Evolutionary conservation across 2,888 invertebrate genomes (phyloP), one percentile per base, ranked within the genome.

Genomic region (Dioctria rufipes): DNA sequence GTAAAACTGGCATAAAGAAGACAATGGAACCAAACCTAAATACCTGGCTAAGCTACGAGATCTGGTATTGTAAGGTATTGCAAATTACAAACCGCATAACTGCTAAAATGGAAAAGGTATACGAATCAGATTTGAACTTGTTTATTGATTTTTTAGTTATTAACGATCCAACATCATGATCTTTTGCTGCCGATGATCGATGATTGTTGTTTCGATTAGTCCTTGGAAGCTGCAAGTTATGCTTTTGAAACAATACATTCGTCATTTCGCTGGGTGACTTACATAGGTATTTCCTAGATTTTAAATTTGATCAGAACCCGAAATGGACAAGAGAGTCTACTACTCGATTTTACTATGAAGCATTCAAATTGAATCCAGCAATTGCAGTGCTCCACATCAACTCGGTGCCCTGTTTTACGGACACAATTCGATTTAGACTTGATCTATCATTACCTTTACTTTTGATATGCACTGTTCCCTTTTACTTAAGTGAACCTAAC

Each of bases 301-400:
- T 89, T 82, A 88, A 88, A 83, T 87, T 89, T 78, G 88, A 88
- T 9, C 86, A 86, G n/a, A 86, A 86, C 75, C 61, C 51, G 42
- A 75, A 77, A 58, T 86, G 87, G 25, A 87, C 84, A 60, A 88
- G 88, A 81, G 86, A 88, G 43, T 85, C 86, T 81, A 88, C 97
- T 46, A 93, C 94, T 80, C 92, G 96, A 81, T 98, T 96, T 88
- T 98, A 98, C 88, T 92, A 93, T 83, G 94, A 95, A 90, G 96
- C 96, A 58, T 92, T 95, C 83, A 92, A 93, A 83, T 91, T 94
- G 81, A 94, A 95, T 87, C 93, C 94, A 69, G 92, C 93, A 43
- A 92, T 93, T 87, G 98, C 98, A 67, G 96, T 97, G 95, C 96
- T 98, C 2, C 95, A 96, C 87, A 98, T 90, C 98, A 98, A 89